phyloP scores from a whole-genome alignment of 2,888 invertebrate genomes.

The Nudaria mundana region DNA sequence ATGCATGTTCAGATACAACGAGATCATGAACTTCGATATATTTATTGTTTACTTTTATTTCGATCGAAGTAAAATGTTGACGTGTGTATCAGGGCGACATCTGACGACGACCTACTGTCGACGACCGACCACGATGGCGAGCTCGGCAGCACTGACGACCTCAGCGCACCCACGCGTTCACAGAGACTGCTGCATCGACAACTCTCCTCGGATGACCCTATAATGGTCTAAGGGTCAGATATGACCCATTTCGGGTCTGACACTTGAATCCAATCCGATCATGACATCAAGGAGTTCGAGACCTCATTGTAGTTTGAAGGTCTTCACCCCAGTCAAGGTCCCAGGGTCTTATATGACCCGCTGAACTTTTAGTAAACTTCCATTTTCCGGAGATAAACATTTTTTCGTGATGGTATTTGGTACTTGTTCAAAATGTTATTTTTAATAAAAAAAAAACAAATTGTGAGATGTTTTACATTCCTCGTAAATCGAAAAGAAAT shows the following conservation, averaged over 20 bases:
- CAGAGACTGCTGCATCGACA: slow-evolving; percentile 71
- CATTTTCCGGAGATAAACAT: slow-evolving; percentile 20
- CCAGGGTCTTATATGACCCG: no score
- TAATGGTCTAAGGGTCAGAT: slow-evolving; percentile 80
- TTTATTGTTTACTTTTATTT: no score
- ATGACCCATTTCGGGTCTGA: no score
- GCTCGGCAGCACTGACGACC: slow-evolving; percentile 83
- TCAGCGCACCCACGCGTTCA: slow-evolving; percentile 53
- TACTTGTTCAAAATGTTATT: slow-evolving; percentile 12
- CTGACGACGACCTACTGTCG: slow-evolving; percentile 92
- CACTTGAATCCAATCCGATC: no score
- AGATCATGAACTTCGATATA: no score
- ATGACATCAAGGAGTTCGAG: no score
- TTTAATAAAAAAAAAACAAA: no score
- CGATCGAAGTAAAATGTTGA: no score
- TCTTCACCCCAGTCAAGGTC: no score
- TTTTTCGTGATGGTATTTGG: slow-evolving; percentile 26
- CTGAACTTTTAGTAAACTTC: no score
- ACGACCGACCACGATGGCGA: slow-evolving; percentile 90
- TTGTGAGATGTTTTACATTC: slow-evolving; percentile 28
- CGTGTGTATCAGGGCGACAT: slow-evolving; percentile 83
- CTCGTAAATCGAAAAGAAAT: slow-evolving; percentile 22
- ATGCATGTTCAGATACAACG: no score
- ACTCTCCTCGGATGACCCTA: slow-evolving; percentile 76
- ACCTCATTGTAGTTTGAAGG: no score